A percentile compares a stretch with the other conserved stretches of the same genome.
These are phyloP conservation scores for Poecilia picta DNA, from an alignment of 2,797 vertebrate species.

Conservation along the genomic window DNA sequence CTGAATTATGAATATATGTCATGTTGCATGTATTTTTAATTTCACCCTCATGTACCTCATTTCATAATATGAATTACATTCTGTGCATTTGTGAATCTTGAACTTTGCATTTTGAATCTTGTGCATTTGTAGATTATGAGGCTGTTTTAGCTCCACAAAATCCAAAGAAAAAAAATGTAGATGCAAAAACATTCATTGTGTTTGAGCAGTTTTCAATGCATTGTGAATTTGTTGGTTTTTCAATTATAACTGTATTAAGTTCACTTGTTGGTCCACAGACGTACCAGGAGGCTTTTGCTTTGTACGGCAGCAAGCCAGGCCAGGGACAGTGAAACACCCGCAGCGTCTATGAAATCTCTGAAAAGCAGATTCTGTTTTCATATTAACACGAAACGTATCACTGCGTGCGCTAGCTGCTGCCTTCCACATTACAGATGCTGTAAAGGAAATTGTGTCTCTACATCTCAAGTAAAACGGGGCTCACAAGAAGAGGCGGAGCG, in stretches of 20 bases:
- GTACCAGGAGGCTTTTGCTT: constrained; percentile 14
- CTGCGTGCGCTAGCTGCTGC: constrained; percentile 26
- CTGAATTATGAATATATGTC: no score
- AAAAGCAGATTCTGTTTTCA: constrained; percentile 41
- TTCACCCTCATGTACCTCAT: no score
- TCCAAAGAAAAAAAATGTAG: no score
- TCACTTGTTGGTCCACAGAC: constrained; percentile 24
- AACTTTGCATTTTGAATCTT: no score
- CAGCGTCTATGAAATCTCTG: constrained; percentile 7
- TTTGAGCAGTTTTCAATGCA: constrained; percentile 29
- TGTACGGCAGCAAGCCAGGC: constrained; percentile 7
- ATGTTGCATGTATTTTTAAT: no score
- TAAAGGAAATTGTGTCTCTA: constrained; percentile 54
- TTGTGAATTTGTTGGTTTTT: neutral
- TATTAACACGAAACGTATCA: constrained; percentile 6
- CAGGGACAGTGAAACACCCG: neutral
- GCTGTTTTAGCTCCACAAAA: no score
- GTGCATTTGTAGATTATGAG: no score
- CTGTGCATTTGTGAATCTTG: no score
- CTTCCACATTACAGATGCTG: constrained; percentile 32
- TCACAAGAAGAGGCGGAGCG: constrained; percentile 10
- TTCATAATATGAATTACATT: no score
- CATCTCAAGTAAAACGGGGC: constrained; percentile 42
- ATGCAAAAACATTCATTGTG: neutral
- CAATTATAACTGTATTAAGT: constrained; percentile 2